These are phyloP conservation scores for Bhutanitis thaidina DNA, from an alignment of 2,888 invertebrate species.

Conservation along the genomic window DNA sequence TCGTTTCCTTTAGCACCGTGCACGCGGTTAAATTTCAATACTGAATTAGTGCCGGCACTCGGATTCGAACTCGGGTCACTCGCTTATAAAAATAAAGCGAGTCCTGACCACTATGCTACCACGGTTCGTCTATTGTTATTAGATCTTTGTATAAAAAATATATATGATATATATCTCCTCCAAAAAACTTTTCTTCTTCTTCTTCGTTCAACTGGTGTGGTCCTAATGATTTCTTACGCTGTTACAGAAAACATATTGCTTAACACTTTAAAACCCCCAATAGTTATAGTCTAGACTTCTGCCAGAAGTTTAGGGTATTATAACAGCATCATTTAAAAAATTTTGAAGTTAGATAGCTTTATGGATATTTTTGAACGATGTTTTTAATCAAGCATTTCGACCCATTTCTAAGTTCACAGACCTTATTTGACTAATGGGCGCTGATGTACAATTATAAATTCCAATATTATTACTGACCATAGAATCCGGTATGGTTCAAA, in stretches of 20 bases:
- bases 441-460: slow-evolving; percentile 52
- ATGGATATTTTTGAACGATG: neutral
- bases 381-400: slow-evolving; percentile 8
- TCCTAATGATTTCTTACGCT: neutral
- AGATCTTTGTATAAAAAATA: no score
- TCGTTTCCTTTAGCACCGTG: no score
- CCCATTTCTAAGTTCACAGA: slow-evolving; percentile 34
- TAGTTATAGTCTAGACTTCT: neutral
- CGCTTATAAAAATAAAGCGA: no score
- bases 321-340: no score
- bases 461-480: slow-evolving; percentile 41
- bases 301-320: no score
- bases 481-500: slow-evolving; percentile 32
- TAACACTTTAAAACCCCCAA: neutral
- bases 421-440: slow-evolving; percentile 37
- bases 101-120: no score
- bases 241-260: neutral
- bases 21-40: no score
- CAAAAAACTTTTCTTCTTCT: neutral
- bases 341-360: no score
- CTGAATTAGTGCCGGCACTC: no score
- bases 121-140: no score
- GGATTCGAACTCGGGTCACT: no score
- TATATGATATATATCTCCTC: neutral
- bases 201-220: slow-evolving; percentile 3